Evolutionary conservation across 2,888 invertebrate genomes (phyloP).

Genomic region (Tachina lurida): DNA sequence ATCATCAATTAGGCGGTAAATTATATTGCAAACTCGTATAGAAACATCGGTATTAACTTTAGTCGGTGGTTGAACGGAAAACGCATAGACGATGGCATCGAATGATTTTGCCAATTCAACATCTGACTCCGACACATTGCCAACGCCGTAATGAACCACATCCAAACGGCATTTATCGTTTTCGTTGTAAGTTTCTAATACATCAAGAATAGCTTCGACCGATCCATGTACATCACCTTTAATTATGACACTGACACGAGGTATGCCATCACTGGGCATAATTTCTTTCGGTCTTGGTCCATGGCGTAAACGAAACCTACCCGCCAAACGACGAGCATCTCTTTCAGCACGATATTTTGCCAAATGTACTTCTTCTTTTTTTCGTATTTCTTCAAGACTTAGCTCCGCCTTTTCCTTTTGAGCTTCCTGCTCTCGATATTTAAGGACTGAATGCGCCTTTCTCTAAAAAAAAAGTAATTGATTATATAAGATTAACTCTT

Average conservation of each 20-base stretch:
- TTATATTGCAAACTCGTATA: conserved; percentile 91
- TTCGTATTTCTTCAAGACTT: conserved; percentile 86
- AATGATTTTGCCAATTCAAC: conserved; percentile 91
- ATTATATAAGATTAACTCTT: background rate
- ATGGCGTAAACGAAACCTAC: conserved; percentile 84
- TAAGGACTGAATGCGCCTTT: conserved; percentile 87
- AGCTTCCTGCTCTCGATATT: conserved; percentile 86
- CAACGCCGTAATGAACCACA: conserved; percentile 95
- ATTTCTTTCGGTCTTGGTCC: conserved; percentile 86
- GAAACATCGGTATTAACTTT: conserved; percentile 83
- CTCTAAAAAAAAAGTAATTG: conserved; percentile 82
- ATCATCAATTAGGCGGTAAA: conserved; percentile 96
- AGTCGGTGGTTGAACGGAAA: conserved; percentile 88
- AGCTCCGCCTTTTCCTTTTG: conserved; percentile 86
- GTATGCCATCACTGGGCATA: conserved; percentile 84
- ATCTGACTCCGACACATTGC: conserved; percentile 92
- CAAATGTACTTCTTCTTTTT: conserved; percentile 87
- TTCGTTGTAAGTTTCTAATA: conserved; percentile 93
- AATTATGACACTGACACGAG: conserved; percentile 85
- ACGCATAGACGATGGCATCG: conserved; percentile 92
- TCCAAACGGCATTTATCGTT: conserved; percentile 89
- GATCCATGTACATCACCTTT: conserved; percentile 98
- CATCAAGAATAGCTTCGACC: conserved; percentile 96
- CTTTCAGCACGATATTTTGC: conserved; percentile 86
- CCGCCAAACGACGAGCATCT: conserved; percentile 85